Evolutionary conservation across 2,113 vertebrate genomes (phyloP).

Genomic region (Abramis brama): DNA sequence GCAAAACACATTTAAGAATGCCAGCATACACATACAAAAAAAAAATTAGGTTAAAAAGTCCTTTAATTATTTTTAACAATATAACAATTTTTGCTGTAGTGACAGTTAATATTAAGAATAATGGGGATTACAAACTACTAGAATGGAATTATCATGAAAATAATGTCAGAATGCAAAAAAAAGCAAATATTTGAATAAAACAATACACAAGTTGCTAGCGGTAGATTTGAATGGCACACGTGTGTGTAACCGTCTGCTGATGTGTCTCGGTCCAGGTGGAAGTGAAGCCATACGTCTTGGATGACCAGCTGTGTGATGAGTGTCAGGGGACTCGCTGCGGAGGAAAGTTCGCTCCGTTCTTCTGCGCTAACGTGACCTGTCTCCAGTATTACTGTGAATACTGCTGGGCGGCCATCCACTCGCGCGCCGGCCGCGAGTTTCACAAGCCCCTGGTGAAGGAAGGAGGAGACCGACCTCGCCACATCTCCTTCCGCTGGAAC

Average conservation of each 20-base stretch:
- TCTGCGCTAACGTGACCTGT: conserved; percentile 99
- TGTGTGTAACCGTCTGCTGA: not conserved
- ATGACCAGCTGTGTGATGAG: conserved; percentile 99
- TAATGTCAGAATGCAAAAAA: not conserved
- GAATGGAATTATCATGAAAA: not conserved
- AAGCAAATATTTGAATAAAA: not conserved
- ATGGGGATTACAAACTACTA: not conserved
- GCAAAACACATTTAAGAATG: no score
- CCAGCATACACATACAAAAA: not conserved
- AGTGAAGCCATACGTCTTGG: conserved; percentile 99
- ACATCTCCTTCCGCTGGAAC: conserved; percentile 99
- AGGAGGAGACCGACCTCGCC: conserved; percentile 96
- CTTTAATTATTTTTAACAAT: not conserved
- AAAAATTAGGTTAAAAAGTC: no score
- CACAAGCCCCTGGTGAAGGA: conserved; percentile 99
- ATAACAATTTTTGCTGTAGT: not conserved
- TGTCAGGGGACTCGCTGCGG: conserved; percentile 99
- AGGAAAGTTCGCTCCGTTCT: conserved; percentile 98
- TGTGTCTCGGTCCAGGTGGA: conserved; percentile 83
- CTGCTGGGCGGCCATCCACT: conserved; percentile 99
- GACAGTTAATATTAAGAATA: not conserved
- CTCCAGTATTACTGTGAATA: conserved; percentile 99
- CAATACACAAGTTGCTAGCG: not conserved
- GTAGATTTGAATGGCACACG: not conserved
- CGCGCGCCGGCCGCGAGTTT: conserved; percentile 96